These are phyloP conservation scores for Leptopilina boulardi DNA, from an alignment of 1,140 invertebrate genomes.

Conservation along the genomic window DNA sequence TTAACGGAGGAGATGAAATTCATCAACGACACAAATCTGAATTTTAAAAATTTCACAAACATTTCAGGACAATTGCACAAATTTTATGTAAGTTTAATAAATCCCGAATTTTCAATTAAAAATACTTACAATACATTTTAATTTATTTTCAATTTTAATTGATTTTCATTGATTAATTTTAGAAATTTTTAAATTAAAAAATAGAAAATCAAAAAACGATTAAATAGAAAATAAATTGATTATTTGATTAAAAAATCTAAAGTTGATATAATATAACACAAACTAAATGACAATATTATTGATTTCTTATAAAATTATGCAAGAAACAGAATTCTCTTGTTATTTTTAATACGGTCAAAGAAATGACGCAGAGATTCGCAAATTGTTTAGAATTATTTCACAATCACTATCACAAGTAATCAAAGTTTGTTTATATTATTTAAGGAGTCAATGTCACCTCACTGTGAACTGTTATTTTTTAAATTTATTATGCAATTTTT, in stretches of 20 bases:
- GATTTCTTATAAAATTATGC: not conserved
- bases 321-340: not conserved
- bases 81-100: slow-evolving; percentile 6
- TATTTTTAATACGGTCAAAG: not conserved
- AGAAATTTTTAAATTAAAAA: no score
- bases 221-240: not conserved
- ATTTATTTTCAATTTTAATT: no score
- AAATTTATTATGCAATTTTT: not conserved
- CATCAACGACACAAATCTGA: slow-evolving; percentile 33
- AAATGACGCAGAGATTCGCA: slow-evolving; percentile 5
- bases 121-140: no score
- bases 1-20: not conserved
- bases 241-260: not conserved
- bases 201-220: no score
- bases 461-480: not conserved
- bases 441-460: not conserved
- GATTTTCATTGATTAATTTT: no score
- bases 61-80: not conserved
- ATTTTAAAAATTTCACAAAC: slow-evolving; percentile 41
- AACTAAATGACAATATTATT: not conserved
- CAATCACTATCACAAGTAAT: not conserved
- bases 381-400: slow-evolving; percentile 20
- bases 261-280: not conserved
- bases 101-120: no score
- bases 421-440: slow-evolving; percentile 26